These are phyloP conservation scores for Nasonia vitripennis DNA, from an alignment of 1,140 invertebrate species.

Conservation along the genomic window DNA sequence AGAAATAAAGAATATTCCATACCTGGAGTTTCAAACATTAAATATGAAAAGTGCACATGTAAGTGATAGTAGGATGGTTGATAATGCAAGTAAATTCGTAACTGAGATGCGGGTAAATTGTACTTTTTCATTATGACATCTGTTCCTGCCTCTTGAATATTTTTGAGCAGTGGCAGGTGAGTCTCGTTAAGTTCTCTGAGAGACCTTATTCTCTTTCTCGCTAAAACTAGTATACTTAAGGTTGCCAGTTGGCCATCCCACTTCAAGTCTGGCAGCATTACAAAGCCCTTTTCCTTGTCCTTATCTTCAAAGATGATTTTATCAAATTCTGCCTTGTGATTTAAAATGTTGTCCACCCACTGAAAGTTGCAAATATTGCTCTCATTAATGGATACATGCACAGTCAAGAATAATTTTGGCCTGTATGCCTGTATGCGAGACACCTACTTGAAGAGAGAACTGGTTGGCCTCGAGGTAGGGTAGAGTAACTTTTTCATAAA, in stretches of 20 bases:
- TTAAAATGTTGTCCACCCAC: constrained; percentile 98
- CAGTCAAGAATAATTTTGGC: background rate
- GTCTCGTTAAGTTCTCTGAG: constrained; percentile 86
- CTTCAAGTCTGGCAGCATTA: constrained; percentile 94
- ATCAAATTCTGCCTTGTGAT: constrained; percentile 92
- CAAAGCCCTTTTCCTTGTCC: constrained; percentile 88
- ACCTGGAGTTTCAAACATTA: constrained; percentile 89
- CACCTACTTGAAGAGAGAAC: constrained; percentile 84
- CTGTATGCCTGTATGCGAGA: background rate
- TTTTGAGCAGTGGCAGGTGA: constrained; percentile 90
- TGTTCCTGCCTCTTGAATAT: constrained; percentile 83
- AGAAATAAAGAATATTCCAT: constrained; percentile 53
- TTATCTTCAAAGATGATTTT: constrained; percentile 89
- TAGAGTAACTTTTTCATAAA: constrained; percentile 87
- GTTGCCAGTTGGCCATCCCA: constrained; percentile 90
- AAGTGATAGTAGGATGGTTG: constrained; percentile 98
- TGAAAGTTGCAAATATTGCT: constrained; percentile 74
- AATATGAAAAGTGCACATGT: constrained; percentile 94
- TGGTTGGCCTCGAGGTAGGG: constrained; percentile 83
- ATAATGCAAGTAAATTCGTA: constrained; percentile 95
- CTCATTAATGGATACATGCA: constrained; percentile 20
- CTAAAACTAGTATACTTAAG: constrained; percentile 90
- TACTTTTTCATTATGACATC: constrained; percentile 89
- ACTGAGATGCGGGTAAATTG: constrained; percentile 80
- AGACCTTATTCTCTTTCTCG: constrained; percentile 85